Percentiles rank a stretch among this genome's conserved stretches.
Evolutionary conservation across 2,888 invertebrate genomes (phyloP).

Genomic region (Scaptomyza polygonia): DNA sequence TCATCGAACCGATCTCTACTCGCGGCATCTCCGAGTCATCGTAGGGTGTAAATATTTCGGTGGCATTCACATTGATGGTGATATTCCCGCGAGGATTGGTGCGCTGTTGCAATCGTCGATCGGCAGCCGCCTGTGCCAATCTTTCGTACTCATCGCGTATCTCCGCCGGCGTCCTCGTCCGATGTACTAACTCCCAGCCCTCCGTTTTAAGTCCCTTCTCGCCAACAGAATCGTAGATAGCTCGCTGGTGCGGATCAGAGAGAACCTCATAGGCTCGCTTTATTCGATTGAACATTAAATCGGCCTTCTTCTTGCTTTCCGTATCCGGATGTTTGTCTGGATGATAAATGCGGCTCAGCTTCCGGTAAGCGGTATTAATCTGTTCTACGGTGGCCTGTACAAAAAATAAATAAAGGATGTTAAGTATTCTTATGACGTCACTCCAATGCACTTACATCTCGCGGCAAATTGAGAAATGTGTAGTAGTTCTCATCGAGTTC

Average conservation of each 20-base stretch:
- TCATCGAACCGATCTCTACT: slow-evolving; percentile 96
- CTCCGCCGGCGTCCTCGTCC: slow-evolving; percentile 96
- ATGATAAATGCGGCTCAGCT: slow-evolving; percentile 96
- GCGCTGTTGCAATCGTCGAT: slow-evolving; percentile 93
- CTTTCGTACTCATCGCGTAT: slow-evolving; percentile 98
- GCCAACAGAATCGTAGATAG: slow-evolving; percentile 96
- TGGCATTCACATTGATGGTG: slow-evolving; percentile 95
- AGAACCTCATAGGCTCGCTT: slow-evolving; percentile 98
- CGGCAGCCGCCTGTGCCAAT: slow-evolving; percentile 92
- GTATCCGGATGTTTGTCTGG: slow-evolving; percentile 97
- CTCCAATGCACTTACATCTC: slow-evolving; percentile 87
- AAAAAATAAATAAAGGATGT: neutral
- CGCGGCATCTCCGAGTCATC: slow-evolving; percentile 89
- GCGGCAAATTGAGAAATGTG: slow-evolving; percentile 93
- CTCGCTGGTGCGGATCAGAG: slow-evolving; percentile 95
- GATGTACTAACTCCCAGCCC: slow-evolving; percentile 97
- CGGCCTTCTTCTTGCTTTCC: slow-evolving; percentile 93
- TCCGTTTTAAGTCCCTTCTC: slow-evolving; percentile 95
- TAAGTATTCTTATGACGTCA: neutral
- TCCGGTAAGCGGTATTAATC: slow-evolving; percentile 96
- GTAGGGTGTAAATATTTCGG: slow-evolving; percentile 95
- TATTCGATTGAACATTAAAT: slow-evolving; percentile 95
- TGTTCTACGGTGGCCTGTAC: slow-evolving; percentile 95
- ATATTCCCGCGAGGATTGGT: slow-evolving; percentile 96
- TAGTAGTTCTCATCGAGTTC: slow-evolving; percentile 93